A percentile compares a stretch with the other conserved stretches of the same genome.
These are phyloP conservation scores for Fundulus diaphanus DNA, from an alignment of 2,797 vertebrate species.

Conservation along the genomic window DNA sequence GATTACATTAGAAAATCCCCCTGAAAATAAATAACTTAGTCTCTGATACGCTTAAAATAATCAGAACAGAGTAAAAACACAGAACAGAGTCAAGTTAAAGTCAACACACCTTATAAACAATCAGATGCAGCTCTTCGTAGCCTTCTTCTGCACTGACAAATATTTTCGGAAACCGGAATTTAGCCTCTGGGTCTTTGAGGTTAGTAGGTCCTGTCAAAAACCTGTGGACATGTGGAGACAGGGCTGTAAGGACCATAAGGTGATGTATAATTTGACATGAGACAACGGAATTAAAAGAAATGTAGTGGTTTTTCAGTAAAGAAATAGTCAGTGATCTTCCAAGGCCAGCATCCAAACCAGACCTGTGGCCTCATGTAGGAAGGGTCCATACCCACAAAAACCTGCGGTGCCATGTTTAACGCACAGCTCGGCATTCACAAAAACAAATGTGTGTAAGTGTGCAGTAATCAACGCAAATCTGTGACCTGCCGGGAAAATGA, in stretches of 20 bases:
- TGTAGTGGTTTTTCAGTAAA: neutral
- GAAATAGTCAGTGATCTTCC: neutral
- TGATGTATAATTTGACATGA: neutral
- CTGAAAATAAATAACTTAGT: slow-evolving; percentile 17
- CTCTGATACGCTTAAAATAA: neutral
- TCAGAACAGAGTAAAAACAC: neutral
- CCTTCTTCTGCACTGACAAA: slow-evolving; percentile 91
- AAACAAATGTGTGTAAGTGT: too few relatives aligned
- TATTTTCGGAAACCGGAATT: slow-evolving; percentile 96
- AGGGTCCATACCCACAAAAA: too few relatives aligned
- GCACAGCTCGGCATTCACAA: too few relatives aligned
- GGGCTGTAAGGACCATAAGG: neutral
- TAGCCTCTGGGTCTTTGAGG: slow-evolving; percentile 94
- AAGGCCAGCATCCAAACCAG: neutral
- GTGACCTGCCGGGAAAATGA: too few relatives aligned
- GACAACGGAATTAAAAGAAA: neutral
- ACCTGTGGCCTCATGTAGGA: too few relatives aligned
- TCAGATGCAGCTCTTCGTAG: slow-evolving; percentile 95
- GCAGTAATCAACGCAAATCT: too few relatives aligned
- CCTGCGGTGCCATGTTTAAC: too few relatives aligned
- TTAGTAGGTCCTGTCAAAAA: slow-evolving; percentile 96
- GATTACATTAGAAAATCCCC: slow-evolving; percentile 46
- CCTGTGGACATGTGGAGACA: slow-evolving; percentile 70
- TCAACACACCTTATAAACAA: slow-evolving; percentile 93
- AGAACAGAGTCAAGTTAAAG: slow-evolving; percentile 1